These are phyloP conservation scores for Malurus elegans DNA, from an alignment of 2,113 vertebrate genomes.

Conservation along the genomic window DNA sequence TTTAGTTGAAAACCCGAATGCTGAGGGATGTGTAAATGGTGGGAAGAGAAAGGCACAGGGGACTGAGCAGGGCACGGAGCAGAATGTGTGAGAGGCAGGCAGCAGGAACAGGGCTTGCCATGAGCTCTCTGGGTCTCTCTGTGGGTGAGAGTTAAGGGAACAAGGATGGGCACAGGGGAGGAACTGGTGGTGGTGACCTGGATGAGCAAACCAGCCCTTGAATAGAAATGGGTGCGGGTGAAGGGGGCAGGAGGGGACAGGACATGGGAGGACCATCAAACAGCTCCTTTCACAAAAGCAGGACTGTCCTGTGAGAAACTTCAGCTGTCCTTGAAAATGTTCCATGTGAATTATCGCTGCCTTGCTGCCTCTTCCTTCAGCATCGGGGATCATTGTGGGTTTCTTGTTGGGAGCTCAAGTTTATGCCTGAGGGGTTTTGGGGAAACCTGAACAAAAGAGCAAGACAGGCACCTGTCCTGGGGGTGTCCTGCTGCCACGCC, in stretches of 20 bases:
- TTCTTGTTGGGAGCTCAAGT: background rate
- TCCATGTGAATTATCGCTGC: accelerated
- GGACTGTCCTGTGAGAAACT: background rate
- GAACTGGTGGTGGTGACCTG: background rate
- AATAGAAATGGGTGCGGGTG: background rate
- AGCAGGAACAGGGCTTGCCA: background rate
- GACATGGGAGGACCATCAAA: accelerated
- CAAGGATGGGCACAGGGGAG: background rate
- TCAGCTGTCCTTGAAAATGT: background rate
- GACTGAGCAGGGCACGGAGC: background rate
- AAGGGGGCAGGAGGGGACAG: background rate
- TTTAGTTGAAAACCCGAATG: background rate
- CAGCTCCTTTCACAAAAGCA: background rate
- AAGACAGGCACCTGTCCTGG: accelerated
- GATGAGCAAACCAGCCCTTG: background rate
- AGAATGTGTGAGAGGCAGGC: background rate
- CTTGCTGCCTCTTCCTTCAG: background rate
- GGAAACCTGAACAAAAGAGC: accelerated
- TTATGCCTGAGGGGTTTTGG: background rate
- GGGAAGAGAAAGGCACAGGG: background rate
- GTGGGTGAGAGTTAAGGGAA: background rate
- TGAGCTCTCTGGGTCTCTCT: accelerated
- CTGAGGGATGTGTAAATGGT: background rate
- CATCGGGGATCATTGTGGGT: accelerated
- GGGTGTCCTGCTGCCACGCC: background rate